Base-by-base conservation (phyloP, 2,113 vertebrate species). In the Paradoxurus hermaphroditus region DNA sequence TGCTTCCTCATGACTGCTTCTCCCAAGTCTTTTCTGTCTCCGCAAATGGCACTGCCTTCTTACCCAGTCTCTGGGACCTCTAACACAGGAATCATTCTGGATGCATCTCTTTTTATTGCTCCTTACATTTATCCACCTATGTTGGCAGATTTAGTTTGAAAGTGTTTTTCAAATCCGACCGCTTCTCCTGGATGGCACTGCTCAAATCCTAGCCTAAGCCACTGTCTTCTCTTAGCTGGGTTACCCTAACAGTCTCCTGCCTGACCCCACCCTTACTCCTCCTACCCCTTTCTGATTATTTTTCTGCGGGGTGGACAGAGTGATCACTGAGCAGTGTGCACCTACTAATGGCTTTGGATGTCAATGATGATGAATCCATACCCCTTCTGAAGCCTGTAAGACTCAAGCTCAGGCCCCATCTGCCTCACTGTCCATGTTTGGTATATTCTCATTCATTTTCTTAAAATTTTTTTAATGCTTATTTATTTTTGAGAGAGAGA, bases 351-450 rank as follows among this genome's bases (percentile, higher is more conserved):
- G 4, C 13, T 67, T 75, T 14, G 3, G 53, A 27, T 39, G 0
- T 25, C 15, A 3, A 7, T 34, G 14, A 29, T 70, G 63, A 81
- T 12, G 27, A 9, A 36, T 13, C 12, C n/a, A 56, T 15, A 36
- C 34, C 21, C 39, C 25, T 51, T 56, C 67, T 9, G 31, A 81
- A 36, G 15, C 68, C 46, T n/a, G 1, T 1, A 3, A 53, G 59
- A 41, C 12, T 62, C 56, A 1, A 9, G 0, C 0, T 49, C 29
- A 49, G 62, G 25, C 14, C 21, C 36, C 6, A 0, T 21, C 41
- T 44, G 10, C 27, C 46, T n/a, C 34, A 23, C 44, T 6, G 1
- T 19, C 34, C 34, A 15, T 4, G 1, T 5, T 4, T 1, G 1
- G 10, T 8, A 27, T 9, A 8, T 19, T 23, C 27, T 56, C 5